Evolutionary conservation across 2,113 vertebrate genomes (phyloP).

Genomic region (Bambusicola thoracicus): DNA sequence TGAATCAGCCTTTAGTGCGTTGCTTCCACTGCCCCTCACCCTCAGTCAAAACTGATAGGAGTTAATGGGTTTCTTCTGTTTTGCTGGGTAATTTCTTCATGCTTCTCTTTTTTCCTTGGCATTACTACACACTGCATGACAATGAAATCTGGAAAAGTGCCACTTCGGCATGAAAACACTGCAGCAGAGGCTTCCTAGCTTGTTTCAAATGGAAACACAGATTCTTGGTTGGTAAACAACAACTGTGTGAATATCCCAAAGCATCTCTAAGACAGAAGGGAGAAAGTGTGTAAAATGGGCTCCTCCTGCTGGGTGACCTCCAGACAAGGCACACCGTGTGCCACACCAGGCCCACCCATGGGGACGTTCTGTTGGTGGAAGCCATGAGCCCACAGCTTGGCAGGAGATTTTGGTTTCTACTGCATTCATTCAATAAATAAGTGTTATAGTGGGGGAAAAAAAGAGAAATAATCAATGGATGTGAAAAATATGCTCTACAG

Average conservation of each 20-base stretch:
- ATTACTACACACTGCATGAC: background rate
- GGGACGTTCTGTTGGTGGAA: background rate
- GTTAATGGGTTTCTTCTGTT: background rate
- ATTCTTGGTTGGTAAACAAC: background rate
- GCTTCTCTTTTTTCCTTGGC: background rate
- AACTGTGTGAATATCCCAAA: background rate
- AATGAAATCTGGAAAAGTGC: background rate
- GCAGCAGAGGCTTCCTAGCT: background rate
- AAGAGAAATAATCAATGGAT: background rate
- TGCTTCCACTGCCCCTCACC: background rate
- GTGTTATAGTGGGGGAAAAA: background rate
- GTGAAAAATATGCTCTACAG: background rate
- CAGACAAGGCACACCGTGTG: background rate
- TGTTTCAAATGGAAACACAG: background rate
- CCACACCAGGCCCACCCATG: background rate
- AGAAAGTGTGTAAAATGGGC: rapidly evolving
- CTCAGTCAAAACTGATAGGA: background rate
- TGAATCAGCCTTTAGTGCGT: background rate
- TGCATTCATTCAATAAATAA: background rate
- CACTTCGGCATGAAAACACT: background rate
- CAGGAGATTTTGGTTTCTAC: background rate
- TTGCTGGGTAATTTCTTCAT: background rate
- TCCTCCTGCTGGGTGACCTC: background rate
- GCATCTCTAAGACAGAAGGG: background rate
- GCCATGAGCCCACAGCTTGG: rapidly evolving